Percentiles rank a stretch among this genome's conserved stretches.
These are phyloP conservation scores for Branchipolynoe longqiensis DNA, from an alignment of 2,888 invertebrate genomes.

Conservation along the genomic window DNA sequence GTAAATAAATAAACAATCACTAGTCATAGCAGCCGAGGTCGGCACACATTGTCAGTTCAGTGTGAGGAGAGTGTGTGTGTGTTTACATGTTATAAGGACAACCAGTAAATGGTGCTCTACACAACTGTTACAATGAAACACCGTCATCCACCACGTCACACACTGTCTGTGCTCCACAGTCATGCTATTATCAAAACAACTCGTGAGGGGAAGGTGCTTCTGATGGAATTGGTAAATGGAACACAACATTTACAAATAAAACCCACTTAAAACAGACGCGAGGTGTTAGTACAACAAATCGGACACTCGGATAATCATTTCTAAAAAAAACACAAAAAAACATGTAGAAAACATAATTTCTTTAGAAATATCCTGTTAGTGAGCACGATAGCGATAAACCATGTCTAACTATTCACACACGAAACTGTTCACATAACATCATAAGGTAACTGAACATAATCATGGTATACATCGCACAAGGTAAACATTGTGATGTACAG, in stretches of 20 bases:
- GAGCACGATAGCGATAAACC: conserved; percentile 11
- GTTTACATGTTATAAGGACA: no score
- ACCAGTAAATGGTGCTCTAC: conserved; percentile 30
- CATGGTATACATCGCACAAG: neutral
- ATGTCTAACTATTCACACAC: conserved; percentile 40
- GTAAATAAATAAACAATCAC: neutral
- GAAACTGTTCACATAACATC: conserved; percentile 23
- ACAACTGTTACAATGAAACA: conserved; percentile 16
- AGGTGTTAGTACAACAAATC: no score
- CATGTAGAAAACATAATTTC: neutral
- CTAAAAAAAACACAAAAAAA: no score
- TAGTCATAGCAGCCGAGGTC: neutral
- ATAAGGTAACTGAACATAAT: conserved; percentile 24
- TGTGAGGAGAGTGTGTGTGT: no score
- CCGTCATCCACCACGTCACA: conserved; percentile 20
- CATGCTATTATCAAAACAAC: neutral
- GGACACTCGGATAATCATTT: no score
- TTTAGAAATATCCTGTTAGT: neutral
- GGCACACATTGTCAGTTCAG: neutral
- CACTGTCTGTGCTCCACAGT: neutral
- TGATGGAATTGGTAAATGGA: no score
- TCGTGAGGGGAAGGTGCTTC: no score
- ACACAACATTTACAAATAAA: no score
- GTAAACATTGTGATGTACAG: neutral
- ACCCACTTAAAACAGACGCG: neutral